Base-by-base conservation (phyloP, 1,140 invertebrate species). In the Harlomillsia oculata region DNA sequence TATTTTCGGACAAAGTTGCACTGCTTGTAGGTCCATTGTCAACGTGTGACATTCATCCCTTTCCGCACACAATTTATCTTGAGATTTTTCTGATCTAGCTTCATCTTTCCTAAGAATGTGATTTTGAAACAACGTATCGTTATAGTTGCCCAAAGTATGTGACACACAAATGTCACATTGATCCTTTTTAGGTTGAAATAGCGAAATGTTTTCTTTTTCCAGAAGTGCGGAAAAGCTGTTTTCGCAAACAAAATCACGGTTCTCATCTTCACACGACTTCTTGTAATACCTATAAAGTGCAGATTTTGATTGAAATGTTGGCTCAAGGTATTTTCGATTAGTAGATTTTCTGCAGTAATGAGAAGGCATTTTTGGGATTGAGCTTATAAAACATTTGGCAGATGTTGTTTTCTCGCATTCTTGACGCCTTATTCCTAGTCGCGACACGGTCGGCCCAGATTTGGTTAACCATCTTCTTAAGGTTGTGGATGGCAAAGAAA, bases 1-100 rank as follows among this genome's bases (percentile, higher is more conserved):
- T 25, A 67, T 53, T 9, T 36, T 43, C n/a, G 69, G 69, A 25
- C 41, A 43, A 18, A 68, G 41, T 21, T 53, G 40, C 1, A 53
- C 18, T 23, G 36, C n/a, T 23, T 50, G 30, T 9, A 53, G 3
- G 14, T 53, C 50, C 37, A 53, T 26, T 6, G 37, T 28, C 5
- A 53, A 2, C 2, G 16, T 13, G 21, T 53, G 50, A 29, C 36
- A 40, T 20, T 53, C 30, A 1, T 26, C 23, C 2, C 16, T 1
- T 8, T 4, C 18, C 6, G 37, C 18, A 18, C 6, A 5, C n/a
- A 30, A 20, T 20, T 41, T 41, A 18, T 53, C 37, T 5, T 8
- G 4, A 9, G 8, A 4, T n/a, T 53, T 41, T 11, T 39, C 50
- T 28, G 26, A 3, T 16, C 37, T 25, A 4, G 37, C 21, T 28